A percentile compares a stretch with the other conserved stretches of the same genome.
Evolutionary conservation across 2,888 invertebrate genomes (phyloP).

Genomic region (Leistus spinibarbis): DNA sequence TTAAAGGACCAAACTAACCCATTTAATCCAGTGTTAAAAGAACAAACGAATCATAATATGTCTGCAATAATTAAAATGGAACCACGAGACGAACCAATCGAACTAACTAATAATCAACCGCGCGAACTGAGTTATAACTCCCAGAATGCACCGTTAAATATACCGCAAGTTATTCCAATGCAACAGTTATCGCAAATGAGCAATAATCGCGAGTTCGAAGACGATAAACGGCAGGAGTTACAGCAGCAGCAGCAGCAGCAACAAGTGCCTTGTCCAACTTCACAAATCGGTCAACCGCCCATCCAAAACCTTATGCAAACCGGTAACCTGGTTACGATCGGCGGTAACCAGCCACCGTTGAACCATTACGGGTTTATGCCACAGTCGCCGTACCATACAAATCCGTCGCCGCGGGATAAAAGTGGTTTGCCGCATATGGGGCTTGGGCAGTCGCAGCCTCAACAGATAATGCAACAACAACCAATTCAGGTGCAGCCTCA

Average conservation of each 20-base stretch:
- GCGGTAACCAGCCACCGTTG: slow-evolving; percentile 61
- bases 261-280: slow-evolving; percentile 50
- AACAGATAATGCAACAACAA: slow-evolving; percentile 39
- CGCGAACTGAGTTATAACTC: slow-evolving; percentile 41
- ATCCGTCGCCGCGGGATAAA: slow-evolving; percentile 21
- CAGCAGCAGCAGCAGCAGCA: slow-evolving; percentile 54
- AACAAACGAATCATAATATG: slow-evolving; percentile 26
- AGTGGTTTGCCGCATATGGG: slow-evolving; percentile 10
- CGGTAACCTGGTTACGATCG: slow-evolving; percentile 66
- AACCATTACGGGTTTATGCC: slow-evolving; percentile 70
- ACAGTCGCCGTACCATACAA: slow-evolving; percentile 18
- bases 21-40: not conserved
- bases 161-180: slow-evolving; percentile 53
- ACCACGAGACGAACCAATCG: slow-evolving; percentile 56
- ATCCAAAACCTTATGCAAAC: slow-evolving; percentile 64
- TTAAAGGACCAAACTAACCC: slow-evolving; percentile 42
- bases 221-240: slow-evolving; percentile 52
- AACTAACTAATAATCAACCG: slow-evolving; percentile 48
- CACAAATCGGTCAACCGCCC: slow-evolving; percentile 62
- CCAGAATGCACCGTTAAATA: slow-evolving; percentile 51
- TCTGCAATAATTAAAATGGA: slow-evolving; percentile 54
- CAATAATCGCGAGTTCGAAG: slow-evolving; percentile 41
- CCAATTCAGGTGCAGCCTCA: slow-evolving; percentile 15
- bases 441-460: not conserved
- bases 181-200: slow-evolving; percentile 44